Evolutionary conservation across 1,140 invertebrate genomes (phyloP).

Genomic region (Nixonia krombeini): DNA sequence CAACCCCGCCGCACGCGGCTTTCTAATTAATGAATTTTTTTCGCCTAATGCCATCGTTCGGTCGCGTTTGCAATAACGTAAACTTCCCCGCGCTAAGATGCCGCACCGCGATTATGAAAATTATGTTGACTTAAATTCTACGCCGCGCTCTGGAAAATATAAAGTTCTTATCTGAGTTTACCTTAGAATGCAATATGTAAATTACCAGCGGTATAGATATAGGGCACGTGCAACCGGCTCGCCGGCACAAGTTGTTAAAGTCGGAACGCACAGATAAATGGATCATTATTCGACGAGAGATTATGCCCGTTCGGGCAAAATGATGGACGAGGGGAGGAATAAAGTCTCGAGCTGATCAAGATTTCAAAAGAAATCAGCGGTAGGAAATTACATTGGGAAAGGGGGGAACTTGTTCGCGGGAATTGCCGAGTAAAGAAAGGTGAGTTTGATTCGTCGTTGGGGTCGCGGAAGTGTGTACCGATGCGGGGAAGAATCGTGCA

Average conservation of each 20-base stretch:
- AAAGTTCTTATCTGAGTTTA: conserved; percentile 33
- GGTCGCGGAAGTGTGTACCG: too few relatives aligned
- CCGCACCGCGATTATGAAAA: conserved; percentile 3
- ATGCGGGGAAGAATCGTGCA: too few relatives aligned
- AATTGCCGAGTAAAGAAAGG: too few relatives aligned
- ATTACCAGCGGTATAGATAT: conserved; percentile 33
- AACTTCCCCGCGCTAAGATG: background rate
- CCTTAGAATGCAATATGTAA: conserved; percentile 40
- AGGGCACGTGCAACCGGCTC: conserved; percentile 9
- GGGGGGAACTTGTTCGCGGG: too few relatives aligned
- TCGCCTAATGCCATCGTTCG: background rate
- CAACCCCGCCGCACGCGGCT: background rate
- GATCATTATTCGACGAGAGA: conserved; percentile 46
- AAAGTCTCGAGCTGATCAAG: conserved; percentile 23
- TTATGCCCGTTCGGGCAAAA: conserved; percentile 37
- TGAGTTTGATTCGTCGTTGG: too few relatives aligned
- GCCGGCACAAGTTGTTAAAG: conserved; percentile 35
- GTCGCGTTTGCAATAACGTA: background rate
- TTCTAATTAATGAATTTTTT: background rate
- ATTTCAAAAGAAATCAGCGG: background rate
- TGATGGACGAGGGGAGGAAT: conserved; percentile 35
- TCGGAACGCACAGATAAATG: conserved; percentile 45
- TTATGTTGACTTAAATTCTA: conserved; percentile 20
- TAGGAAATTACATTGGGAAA: too few relatives aligned
- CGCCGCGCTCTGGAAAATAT: conserved; percentile 19